Conservation (phyloP, 1,140 invertebrate genomes). For the Chrysopa pallens region DNA sequence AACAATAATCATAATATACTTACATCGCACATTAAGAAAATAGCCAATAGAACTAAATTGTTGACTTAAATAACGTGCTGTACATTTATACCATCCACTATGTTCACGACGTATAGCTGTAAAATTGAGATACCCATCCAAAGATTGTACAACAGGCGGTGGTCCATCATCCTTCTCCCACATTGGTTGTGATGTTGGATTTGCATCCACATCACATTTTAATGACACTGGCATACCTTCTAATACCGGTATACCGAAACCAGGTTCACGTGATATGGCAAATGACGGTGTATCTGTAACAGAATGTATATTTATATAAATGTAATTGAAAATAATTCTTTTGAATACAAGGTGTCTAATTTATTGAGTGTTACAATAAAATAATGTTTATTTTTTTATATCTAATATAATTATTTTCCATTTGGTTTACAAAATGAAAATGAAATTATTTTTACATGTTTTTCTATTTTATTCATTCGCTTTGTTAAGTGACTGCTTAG, state of each 20-base stretch:
- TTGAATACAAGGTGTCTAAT: no score
- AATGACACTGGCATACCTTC: conserved; percentile 72
- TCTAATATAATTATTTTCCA: no score
- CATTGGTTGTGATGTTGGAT: conserved; percentile 66
- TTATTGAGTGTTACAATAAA: no score
- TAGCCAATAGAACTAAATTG: conserved; percentile 78
- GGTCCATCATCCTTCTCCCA: conserved; percentile 56
- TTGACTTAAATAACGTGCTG: conserved; percentile 58
- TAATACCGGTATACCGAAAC: conserved; percentile 67
- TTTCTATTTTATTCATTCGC: no score
- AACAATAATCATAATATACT: conserved; percentile 23
- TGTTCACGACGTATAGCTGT: conserved; percentile 52
- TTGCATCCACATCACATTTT: conserved; percentile 79
- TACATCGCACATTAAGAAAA: conserved; percentile 71
- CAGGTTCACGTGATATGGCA: conserved; percentile 71
- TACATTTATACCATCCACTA: conserved; percentile 80
- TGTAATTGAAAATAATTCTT: no score
- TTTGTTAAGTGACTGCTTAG: no score
- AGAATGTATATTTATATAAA: conserved; percentile 7
- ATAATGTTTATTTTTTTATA: no score
- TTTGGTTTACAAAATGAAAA: no score
- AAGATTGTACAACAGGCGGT: conserved; percentile 43
- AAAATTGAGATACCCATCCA: conserved; percentile 67
- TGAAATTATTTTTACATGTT: no score
- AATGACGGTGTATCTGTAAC: conserved; percentile 74